phyloP scores from a whole-genome alignment of 2,888 invertebrate genomes.

The Camponotus fellah region DNA sequence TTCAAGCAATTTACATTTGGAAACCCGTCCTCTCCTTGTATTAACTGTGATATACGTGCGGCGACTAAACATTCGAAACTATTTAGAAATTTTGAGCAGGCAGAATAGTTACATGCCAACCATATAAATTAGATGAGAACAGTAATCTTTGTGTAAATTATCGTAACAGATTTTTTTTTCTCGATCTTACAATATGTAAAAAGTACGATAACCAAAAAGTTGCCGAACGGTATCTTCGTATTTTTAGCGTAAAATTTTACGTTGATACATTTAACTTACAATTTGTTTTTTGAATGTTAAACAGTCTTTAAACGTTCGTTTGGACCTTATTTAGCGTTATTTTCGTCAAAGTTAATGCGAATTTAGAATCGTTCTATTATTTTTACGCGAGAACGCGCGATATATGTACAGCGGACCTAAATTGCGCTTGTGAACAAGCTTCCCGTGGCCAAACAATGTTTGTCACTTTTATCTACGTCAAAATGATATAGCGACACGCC shows the following conservation, averaged over 20 bases:
- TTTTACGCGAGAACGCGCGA: not conserved
- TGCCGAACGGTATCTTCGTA: not conserved
- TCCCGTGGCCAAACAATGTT: conserved; percentile 9
- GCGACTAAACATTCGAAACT: conserved; percentile 48
- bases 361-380: not conserved
- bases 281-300: not conserved
- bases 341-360: not conserved
- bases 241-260: not conserved
- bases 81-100: conserved; percentile 46
- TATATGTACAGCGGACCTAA: not conserved
- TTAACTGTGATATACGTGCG: conserved; percentile 41
- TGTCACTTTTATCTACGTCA: conserved; percentile 11
- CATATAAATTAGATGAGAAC: conserved; percentile 6
- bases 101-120: not conserved
- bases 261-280: not conserved
- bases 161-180: not conserved
- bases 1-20: conserved; percentile 48
- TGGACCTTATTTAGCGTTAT: conserved; percentile 4
- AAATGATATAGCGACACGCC: not conserved
- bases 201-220: not conserved
- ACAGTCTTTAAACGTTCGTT: not conserved
- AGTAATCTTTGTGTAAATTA: not conserved
- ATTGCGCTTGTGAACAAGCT: not conserved
- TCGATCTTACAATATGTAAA: not conserved
- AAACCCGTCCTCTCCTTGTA: conserved; percentile 25